Evolutionary conservation across 2,797 vertebrate species (phyloP), one percentile per base, ranked within the genome.

Genomic region (Xerus rutilus): DNA sequence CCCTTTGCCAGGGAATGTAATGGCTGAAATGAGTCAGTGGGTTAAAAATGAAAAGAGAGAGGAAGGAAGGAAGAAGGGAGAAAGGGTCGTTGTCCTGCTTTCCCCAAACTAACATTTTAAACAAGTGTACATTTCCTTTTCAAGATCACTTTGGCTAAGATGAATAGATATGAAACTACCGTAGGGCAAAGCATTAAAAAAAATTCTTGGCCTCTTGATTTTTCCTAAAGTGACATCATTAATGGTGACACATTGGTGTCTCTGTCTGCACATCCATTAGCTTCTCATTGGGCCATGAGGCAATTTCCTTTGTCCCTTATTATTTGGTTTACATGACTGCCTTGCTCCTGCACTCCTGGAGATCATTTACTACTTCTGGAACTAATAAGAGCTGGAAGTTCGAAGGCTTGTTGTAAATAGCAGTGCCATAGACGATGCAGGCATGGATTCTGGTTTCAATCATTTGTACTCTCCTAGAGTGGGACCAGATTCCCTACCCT

Each of bases 341-440:
- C 77, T 86, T 95, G 97, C 89, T 92, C 94, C 18, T 20, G 84
- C 20, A 45, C 96, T 95, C 92, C 94, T 95, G 94, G 84, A 96
- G 96, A 95, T 86, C 96, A 98, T 96, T 97, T 97, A 96, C 97
- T 74, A 18, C 95, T 97, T 97, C 97, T 98, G 98, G 94, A 96
- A 96, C 97, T 96, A 97, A 95, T 98, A 97, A 96, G 43, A 79
- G 93, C 72, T 94, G 0, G 0, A 52, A 93, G 86, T 97, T 96
- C 96, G 96, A 95, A 97, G 62, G 67, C 84, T 96, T 97, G 91
- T 96, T 97, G 89, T 95, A 95, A 93, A 97, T 52, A 95, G 93
- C 86, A 52, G 52, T 93, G 94, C 91, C 79, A 70, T 45, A 89
- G 86, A 3, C 93, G 72, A 85, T 87, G 65, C 43, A 79, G 89